A percentile compares a stretch with the other conserved stretches of the same genome.
Conservation (phyloP, 2,888 invertebrate species). For the Sinelater perroti region DNA sequence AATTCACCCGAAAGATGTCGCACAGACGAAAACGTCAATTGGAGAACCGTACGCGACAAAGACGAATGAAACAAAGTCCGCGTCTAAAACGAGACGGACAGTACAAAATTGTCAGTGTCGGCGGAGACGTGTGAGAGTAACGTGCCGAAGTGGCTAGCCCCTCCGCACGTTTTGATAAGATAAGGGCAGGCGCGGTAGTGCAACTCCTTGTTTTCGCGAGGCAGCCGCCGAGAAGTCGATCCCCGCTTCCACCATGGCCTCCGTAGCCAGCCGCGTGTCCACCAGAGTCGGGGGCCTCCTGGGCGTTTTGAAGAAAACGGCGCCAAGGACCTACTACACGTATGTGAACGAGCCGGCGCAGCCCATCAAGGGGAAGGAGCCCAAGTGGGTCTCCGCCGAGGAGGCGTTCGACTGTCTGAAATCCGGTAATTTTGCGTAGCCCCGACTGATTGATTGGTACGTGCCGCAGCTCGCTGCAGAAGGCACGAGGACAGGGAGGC, state of each 20-base stretch:
- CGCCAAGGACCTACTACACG: constrained; percentile 73
- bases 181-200: too few species aligned
- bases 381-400: constrained; percentile 75
- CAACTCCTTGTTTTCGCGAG: too few species aligned
- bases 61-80: constrained; percentile 1
- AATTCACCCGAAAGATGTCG: not conserved
- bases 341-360: constrained; percentile 84
- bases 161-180: too few species aligned
- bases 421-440: constrained; percentile 72
- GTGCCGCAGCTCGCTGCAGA: not conserved
- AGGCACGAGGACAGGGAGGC: too few species aligned
- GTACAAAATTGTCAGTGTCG: not conserved
- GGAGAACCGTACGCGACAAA: constrained; percentile 4
- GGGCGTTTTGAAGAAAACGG: constrained; percentile 46
- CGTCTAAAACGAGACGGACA: constrained; percentile 34
- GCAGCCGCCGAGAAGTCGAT: too few species aligned
- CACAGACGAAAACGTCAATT: not conserved
- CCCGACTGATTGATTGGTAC: not conserved
- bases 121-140: not conserved
- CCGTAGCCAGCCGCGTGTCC: constrained; percentile 47
- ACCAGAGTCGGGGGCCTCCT: constrained; percentile 50
- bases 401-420: constrained; percentile 82
- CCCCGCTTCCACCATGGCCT: too few species aligned
- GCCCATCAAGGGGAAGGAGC: constrained; percentile 76
- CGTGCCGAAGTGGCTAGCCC: too few species aligned